A percentile compares a stretch with the other conserved stretches of the same genome.
Evolutionary conservation across 2,888 invertebrate genomes (phyloP).

Genomic region (Cryptocephalus moraei): DNA sequence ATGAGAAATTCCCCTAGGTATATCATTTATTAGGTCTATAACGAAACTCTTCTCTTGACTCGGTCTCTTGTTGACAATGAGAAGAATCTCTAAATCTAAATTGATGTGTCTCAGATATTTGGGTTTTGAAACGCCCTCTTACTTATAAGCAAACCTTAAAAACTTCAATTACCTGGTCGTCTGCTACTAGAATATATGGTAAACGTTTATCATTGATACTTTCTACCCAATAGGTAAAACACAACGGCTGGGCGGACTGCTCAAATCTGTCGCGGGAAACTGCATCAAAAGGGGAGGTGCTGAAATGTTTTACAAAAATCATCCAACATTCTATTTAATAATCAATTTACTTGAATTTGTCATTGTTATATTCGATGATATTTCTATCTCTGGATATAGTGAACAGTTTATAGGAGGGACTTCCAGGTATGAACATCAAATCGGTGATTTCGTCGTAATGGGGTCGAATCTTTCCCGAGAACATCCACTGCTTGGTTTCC

Average conservation of each 20-base stretch:
- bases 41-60: too few species aligned
- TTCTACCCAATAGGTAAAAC: slow-evolving; percentile 23
- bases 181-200: slow-evolving; percentile 45
- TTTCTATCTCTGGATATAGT: slow-evolving; percentile 50
- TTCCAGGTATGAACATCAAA: slow-evolving; percentile 44
- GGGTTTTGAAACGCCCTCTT: too few species aligned
- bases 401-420: slow-evolving; percentile 37
- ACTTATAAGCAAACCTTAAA: too few species aligned
- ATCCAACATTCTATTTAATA: too few species aligned
- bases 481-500: slow-evolving; percentile 38
- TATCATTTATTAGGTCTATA: too few species aligned
- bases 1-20: too few species aligned
- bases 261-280: slow-evolving; percentile 50
- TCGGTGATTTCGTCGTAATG: slow-evolving; percentile 50
- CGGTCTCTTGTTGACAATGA: too few species aligned
- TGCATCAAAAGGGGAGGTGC: slow-evolving; percentile 27
- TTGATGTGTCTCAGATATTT: too few species aligned
- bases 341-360: neutral
- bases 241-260: slow-evolving; percentile 49
- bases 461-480: slow-evolving; percentile 49
- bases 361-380: slow-evolving; percentile 19
- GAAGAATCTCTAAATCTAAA: too few species aligned
- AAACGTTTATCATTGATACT: slow-evolving; percentile 7
- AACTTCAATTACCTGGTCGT: slow-evolving; percentile 54
- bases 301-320: too few species aligned